These are phyloP conservation scores for Pristionchus maxplancki DNA, from an alignment of 2,888 invertebrate genomes.

Conservation along the genomic window DNA sequence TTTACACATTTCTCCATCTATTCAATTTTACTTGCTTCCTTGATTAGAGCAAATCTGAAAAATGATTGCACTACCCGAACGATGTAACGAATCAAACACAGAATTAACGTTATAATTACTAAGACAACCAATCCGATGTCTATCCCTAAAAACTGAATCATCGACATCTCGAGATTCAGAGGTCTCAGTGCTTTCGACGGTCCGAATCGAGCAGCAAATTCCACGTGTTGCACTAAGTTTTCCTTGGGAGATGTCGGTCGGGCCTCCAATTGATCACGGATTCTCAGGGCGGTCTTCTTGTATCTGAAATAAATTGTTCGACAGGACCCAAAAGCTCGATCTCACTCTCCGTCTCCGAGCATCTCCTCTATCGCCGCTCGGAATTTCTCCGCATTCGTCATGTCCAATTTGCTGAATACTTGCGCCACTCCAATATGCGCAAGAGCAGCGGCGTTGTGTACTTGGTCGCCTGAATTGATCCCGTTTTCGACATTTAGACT, in stretches of 20 bases:
- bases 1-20: too few species aligned
- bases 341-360: neutral
- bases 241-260: neutral
- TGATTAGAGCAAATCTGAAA: too few species aligned
- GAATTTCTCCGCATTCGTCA: neutral
- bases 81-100: too few species aligned
- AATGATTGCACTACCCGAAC: too few species aligned
- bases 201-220: slow-evolving; percentile 17
- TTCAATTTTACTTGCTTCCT: too few species aligned
- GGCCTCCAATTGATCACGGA: neutral
- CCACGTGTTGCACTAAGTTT: neutral
- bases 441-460: neutral
- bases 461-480: slow-evolving; percentile 19
- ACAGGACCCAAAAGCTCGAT: too few species aligned
- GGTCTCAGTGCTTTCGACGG: slow-evolving; percentile 2
- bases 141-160: neutral
- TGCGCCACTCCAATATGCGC: slow-evolving; percentile 1
- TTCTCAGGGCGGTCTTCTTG: neutral
- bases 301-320: neutral
- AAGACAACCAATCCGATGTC: neutral
- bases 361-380: neutral
- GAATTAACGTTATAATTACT: neutral
- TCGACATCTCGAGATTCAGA: neutral
- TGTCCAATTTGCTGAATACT: slow-evolving; percentile 28
- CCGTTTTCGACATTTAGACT: slow-evolving; percentile 19